phyloP scores from a whole-genome alignment of 2,888 invertebrate species.

The Ennomos fuscantarius region DNA sequence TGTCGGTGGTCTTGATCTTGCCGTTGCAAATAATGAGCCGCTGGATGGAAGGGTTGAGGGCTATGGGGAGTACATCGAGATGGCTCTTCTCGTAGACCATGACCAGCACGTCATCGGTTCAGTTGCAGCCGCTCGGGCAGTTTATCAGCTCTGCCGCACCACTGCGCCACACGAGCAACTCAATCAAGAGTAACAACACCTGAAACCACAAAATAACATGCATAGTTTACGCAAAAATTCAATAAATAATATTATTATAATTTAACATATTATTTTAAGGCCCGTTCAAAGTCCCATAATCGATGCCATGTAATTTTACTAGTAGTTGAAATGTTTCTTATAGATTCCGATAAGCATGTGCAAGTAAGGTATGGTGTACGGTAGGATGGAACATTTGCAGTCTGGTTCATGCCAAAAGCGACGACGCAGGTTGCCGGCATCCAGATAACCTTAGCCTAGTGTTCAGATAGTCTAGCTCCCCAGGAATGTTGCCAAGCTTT shows the following conservation, averaged over 20 bases:
- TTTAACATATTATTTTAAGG: not conserved
- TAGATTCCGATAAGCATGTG: constrained; percentile 42
- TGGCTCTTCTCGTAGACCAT: constrained; percentile 94
- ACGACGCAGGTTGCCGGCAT: constrained; percentile 42
- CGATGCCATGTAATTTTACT: constrained; percentile 47
- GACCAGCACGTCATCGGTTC: constrained; percentile 95
- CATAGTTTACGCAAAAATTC: not conserved
- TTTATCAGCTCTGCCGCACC: constrained; percentile 87
- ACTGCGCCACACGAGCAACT: constrained; percentile 67
- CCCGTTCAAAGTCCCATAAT: constrained; percentile 45
- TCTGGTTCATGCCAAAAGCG: constrained; percentile 44
- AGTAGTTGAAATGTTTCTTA: constrained; percentile 46
- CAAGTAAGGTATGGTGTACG: constrained; percentile 32
- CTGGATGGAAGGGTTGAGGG: constrained; percentile 95
- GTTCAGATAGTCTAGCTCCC: constrained; percentile 36
- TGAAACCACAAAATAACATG: constrained; percentile 57
- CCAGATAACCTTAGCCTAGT: constrained; percentile 44
- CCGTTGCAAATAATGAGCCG: constrained; percentile 93
- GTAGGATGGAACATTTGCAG: constrained; percentile 46
- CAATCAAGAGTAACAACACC: constrained; percentile 71
- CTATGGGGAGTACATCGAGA: constrained; percentile 95
- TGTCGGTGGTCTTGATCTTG: constrained; percentile 94
- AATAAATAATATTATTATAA: no score
- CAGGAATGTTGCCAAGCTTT: constrained; percentile 42
- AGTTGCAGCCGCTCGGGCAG: constrained; percentile 94